Evolutionary conservation across 30 jellyfish, hydroid and myxozoan species (phyloP), one percentile per base, ranked within the genome.

Genomic region (Aurelia sp.): DNA sequence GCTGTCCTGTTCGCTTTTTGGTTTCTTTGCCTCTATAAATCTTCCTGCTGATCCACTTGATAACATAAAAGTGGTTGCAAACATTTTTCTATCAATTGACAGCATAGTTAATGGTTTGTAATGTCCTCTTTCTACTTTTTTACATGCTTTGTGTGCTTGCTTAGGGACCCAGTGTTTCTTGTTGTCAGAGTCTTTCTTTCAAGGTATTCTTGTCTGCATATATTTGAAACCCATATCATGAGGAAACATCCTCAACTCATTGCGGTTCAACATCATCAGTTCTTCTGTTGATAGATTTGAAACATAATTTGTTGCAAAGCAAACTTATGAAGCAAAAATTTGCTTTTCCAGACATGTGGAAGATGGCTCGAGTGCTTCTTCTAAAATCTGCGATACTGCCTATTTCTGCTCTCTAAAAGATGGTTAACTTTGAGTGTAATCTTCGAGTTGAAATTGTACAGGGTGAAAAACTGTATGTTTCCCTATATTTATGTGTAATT

Each of bases 1-100:
- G 3, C 55, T 66, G 61, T 20, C 91, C 91, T 24, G 69, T 76
- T 79, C 44, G 88, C 97, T 92, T 90, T 69, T 57, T 89, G 97
- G 67, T 81, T 76, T 60, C 61, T 69, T 68, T 73, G 92, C 64
- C 88, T 71, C 16, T 66, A n/a, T 20, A 50, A 4, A 15, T 89
- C 88, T 33, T 69, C 22, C 67, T 88, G 92, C 1, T 76, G 52
- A 58, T 76, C 80, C 27, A 64, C 35, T 59, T 70, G 86, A n/a
- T 55, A 52, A 61, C 92, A 72, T 27, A 5, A 79, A 41, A 21
- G 68, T 71, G 19, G 84, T 69, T 65, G 72, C 92, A 5, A 5
- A 63, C 20, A 88, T 76, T 52, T 88, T 80, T 48, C 92, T 88
- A 58, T 88, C 85, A 6, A 80, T 80, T 63, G 93, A 55, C 19